phyloP scores from a whole-genome alignment of 2,113 vertebrate species.

The Erpornis zantholeuca region DNA sequence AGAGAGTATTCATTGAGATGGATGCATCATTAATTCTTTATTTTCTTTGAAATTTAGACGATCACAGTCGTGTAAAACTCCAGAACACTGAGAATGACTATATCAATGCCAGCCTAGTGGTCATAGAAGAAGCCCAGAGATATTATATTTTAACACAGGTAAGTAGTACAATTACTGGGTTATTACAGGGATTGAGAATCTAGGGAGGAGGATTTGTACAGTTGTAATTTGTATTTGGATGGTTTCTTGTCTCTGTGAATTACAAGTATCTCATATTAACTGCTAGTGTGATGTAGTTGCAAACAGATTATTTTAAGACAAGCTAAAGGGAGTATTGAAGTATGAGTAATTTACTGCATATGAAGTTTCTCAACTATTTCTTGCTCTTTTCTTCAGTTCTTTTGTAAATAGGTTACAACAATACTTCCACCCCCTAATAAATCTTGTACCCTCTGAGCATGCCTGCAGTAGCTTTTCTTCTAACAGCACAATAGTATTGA shows the following conservation, averaged over 20 bases:
- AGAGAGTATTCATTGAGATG: neutral
- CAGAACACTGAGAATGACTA: slow-evolving; percentile 93
- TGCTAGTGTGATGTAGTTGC: neutral
- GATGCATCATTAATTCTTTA: neutral
- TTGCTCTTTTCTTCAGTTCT: neutral
- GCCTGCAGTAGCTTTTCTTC: neutral
- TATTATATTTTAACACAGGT: slow-evolving; percentile 96
- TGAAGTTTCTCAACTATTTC: neutral
- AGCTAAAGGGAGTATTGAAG: neutral
- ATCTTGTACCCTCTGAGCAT: neutral
- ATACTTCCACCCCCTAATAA: neutral
- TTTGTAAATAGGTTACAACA: neutral
- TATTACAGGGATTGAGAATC: neutral
- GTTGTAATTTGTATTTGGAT: neutral
- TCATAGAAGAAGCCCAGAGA: slow-evolving; percentile 89
- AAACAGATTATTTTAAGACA: neutral
- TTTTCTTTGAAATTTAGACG: slow-evolving; percentile 78
- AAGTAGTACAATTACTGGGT: slow-evolving; percentile 22
- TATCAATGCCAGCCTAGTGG: slow-evolving; percentile 93
- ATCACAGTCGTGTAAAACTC: slow-evolving; percentile 95
- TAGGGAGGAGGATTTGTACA: neutral
- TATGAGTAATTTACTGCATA: neutral
- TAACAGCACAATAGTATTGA: neutral
- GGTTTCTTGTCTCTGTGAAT: neutral
- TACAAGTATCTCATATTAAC: neutral